Evolutionary conservation across 2,113 vertebrate genomes (phyloP).

Genomic region (Glaucomys volans): DNA sequence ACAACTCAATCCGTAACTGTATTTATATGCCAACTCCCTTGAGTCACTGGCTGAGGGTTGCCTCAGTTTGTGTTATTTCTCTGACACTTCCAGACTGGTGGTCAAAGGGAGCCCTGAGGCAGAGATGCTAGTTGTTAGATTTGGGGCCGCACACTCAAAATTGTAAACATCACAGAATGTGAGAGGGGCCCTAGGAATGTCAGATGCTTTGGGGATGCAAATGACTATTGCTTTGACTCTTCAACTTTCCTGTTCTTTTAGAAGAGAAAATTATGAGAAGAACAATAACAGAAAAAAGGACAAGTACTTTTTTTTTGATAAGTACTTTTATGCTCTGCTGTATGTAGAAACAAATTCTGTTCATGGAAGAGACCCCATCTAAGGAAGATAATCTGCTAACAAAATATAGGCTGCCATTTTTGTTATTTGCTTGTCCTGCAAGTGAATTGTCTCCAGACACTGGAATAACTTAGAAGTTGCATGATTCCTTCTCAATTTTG

Average conservation of each 20-base stretch:
- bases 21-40: not conserved
- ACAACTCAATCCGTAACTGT: not conserved
- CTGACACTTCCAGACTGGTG: not conserved
- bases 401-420: not conserved
- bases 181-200: not conserved
- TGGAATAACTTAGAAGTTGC: conserved; percentile 35
- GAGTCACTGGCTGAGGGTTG: not conserved
- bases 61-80: not conserved
- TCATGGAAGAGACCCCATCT: not conserved
- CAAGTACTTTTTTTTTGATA: not conserved
- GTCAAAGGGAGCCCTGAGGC: not conserved
- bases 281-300: not conserved
- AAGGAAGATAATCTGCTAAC: not conserved
- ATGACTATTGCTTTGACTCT: not conserved
- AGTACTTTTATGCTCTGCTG: not conserved
- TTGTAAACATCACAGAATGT: not conserved
- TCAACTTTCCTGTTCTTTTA: not conserved
- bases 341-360: not conserved
- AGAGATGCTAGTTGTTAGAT: not conserved
- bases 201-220: not conserved
- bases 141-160: not conserved
- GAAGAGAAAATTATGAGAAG: not conserved
- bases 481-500: not conserved
- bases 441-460: conserved; percentile 45
- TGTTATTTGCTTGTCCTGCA: not conserved